Base-by-base conservation (phyloP, 1,140 invertebrate species). In the Drosophila nebulosa region DNA sequence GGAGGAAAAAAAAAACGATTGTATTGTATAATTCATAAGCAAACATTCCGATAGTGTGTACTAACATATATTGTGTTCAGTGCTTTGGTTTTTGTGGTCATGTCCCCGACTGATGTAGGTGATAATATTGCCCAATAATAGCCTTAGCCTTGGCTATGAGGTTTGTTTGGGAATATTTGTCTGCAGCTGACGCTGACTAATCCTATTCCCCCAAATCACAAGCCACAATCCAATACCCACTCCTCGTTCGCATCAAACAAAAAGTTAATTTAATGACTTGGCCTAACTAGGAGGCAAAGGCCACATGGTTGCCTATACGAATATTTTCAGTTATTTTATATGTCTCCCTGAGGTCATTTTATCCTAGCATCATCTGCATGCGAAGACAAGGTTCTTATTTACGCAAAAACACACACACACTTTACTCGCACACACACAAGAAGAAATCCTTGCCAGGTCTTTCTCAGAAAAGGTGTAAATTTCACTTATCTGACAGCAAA, bases 1-100 rank as follows among this genome's bases (percentile, higher is more conserved):
- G 30, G 50, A 53, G 36, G 59, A 24, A 14, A 7, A 59, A 56
- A 61, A 36, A 74, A 75, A 64, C 56, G 69, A 51, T 59, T 84
- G 77, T 74, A 46, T 59, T 84, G 81, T 86, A 60, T 84, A 86
- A 84, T 86, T 86, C 80, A 84, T 85, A 86, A 68, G 65, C 63
- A 50, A 60, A 61, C 62, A 85, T 58, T 69, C 61, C 64, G 56
- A 55, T 63, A 65, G 52, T 77, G 35, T 68, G 52, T 77, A 39
- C 52, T 60, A 58, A 50, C 46, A 61, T 50, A 22, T 22, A 9
- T 50, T 53, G 39, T 56, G 39, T 56, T 61, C 51, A 51, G n/a
- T 7, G 7, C 59, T 42, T 36, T 53, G 12, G 26, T 58, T 35
- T 18, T 35, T 56, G 53, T 55, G 35, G 57, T 63, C 4, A 36